Conservation (phyloP, 2,797 vertebrate species). For the Fistularia commersonii region DNA sequence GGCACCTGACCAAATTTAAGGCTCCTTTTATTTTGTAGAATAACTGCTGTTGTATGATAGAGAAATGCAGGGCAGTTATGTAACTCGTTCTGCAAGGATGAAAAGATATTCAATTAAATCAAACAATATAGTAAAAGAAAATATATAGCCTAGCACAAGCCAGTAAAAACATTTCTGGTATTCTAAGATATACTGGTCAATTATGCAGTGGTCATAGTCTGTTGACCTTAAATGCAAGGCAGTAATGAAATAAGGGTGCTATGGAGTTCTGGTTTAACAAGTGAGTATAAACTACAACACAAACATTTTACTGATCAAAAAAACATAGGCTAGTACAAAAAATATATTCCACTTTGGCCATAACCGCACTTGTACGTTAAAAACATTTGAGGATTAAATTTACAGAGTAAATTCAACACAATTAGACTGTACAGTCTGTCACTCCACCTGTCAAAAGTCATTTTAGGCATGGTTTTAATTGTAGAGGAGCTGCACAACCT, state of each 20-base stretch:
- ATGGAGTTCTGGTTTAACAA: constrained; percentile 52
- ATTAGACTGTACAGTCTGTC: constrained; percentile 53
- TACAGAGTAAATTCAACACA: constrained; percentile 66
- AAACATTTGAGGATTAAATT: constrained; percentile 57
- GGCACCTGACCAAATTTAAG: constrained; percentile 55
- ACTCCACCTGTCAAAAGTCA: constrained; percentile 36
- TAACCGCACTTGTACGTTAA: constrained; percentile 58
- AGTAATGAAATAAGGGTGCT: constrained; percentile 38
- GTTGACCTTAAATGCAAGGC: constrained; percentile 47
- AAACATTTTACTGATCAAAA: constrained; percentile 62
- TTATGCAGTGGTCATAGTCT: constrained; percentile 46
- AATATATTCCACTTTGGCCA: constrained; percentile 74
- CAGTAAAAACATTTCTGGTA: constrained; percentile 42
- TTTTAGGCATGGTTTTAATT: constrained; percentile 60
- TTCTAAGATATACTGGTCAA: constrained; percentile 34
- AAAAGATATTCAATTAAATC: constrained; percentile 29
- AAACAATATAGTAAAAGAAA: constrained; percentile 28
- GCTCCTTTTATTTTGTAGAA: constrained; percentile 29
- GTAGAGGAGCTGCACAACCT: constrained; percentile 32
- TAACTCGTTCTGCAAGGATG: constrained; percentile 18
- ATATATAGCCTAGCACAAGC: constrained; percentile 39
- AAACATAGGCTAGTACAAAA: constrained; percentile 67
- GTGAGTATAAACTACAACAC: constrained; percentile 59
- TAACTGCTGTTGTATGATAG: constrained; percentile 20
- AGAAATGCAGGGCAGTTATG: constrained; percentile 30